These are phyloP conservation scores for Syncerus caffer DNA, from an alignment of 2,797 vertebrate genomes.

Conservation along the genomic window DNA sequence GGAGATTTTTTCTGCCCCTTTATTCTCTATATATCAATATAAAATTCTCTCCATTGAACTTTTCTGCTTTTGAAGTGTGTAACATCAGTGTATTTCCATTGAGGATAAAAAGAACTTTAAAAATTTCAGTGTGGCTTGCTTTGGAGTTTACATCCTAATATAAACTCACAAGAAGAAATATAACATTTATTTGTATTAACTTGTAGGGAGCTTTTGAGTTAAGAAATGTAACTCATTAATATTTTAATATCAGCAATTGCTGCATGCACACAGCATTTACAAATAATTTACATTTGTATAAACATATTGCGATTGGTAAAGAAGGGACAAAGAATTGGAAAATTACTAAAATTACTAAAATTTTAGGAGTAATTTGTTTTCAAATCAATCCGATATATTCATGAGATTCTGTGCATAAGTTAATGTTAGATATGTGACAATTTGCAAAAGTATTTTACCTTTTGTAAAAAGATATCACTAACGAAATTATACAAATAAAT, in stretches of 20 bases:
- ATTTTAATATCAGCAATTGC: not conserved
- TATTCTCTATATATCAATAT: constrained; percentile 44
- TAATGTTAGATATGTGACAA: not conserved
- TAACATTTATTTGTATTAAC: not conserved
- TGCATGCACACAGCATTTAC: not conserved
- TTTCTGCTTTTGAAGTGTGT: constrained; percentile 33
- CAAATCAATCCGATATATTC: not conserved
- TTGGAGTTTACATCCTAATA: not conserved
- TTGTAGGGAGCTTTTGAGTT: not conserved
- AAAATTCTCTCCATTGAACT: constrained; percentile 56
- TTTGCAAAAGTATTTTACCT: not conserved
- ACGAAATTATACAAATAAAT: not conserved
- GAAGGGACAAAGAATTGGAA: not conserved
- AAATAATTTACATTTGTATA: not conserved
- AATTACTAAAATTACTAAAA: not conserved
- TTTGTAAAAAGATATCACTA: not conserved
- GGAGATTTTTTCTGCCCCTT: not conserved
- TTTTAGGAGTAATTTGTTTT: not conserved
- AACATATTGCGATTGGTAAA: not conserved
- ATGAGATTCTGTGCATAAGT: not conserved
- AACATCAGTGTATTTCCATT: constrained; percentile 29
- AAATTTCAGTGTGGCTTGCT: constrained; percentile 15
- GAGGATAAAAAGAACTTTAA: constrained; percentile 56
- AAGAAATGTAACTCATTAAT: not conserved
- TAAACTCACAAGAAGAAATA: not conserved